phyloP scores from a whole-genome alignment of 2,797 vertebrate species.

The Melopsittacus undulatus region DNA sequence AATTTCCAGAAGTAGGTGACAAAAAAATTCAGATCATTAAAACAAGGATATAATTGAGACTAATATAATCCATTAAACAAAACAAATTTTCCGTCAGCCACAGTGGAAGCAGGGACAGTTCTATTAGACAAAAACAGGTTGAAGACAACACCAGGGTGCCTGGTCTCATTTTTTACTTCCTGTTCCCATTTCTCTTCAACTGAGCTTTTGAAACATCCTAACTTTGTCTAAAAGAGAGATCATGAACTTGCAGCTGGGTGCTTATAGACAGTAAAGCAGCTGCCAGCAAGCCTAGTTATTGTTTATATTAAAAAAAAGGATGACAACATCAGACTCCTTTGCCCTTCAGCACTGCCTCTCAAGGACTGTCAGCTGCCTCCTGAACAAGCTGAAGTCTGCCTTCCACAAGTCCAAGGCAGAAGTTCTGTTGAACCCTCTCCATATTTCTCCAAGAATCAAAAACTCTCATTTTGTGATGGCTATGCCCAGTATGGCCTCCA shows the following conservation, averaged over 20 bases:
- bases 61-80: not conserved
- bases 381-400: not conserved
- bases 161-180: not conserved
- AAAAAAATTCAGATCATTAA: not conserved
- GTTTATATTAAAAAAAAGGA: not conserved
- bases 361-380: not conserved
- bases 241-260: not conserved
- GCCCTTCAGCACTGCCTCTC: not conserved
- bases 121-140: not conserved
- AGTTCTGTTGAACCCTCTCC: not conserved
- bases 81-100: not conserved
- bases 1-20: not conserved
- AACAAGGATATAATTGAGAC: not conserved
- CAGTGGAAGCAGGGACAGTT: not conserved
- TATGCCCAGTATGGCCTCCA: not conserved
- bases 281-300: not conserved
- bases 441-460: not conserved
- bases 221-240: not conserved
- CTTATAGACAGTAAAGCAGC: not conserved
- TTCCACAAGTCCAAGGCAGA: not conserved
- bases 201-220: not conserved
- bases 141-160: not conserved
- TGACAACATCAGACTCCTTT: not conserved
- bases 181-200: slow-evolving; percentile 10
- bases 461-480: not conserved